Evolutionary conservation across 2,113 vertebrate genomes (phyloP).

Genomic region (Oenanthe oenanthe): DNA sequence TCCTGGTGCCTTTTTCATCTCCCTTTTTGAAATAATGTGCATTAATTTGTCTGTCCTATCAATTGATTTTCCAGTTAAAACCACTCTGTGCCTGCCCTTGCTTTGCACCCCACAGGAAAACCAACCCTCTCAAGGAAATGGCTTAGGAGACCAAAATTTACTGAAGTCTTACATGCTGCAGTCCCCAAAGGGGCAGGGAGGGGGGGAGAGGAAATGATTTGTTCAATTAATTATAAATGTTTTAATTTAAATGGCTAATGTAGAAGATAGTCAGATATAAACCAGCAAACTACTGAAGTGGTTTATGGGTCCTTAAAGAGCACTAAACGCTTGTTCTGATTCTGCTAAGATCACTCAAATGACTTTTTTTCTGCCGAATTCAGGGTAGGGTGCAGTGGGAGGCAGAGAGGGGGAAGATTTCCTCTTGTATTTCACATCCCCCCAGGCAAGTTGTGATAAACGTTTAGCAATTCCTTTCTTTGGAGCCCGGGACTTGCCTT

Average conservation of each 20-base stretch:
- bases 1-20: not conserved
- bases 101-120: conserved; percentile 38
- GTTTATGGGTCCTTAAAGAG: conserved; percentile 66
- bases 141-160: conserved; percentile 47
- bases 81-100: conserved; percentile 31
- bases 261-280: conserved; percentile 57
- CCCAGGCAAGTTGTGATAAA: conserved; percentile 2
- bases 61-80: conserved; percentile 50
- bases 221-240: conserved; percentile 75
- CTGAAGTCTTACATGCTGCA: not conserved
- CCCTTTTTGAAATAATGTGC: not conserved
- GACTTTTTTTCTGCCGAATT: not conserved
- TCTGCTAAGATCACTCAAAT: conserved; percentile 16
- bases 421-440: conserved; percentile 19
- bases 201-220: conserved; percentile 27
- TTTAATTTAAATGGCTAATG: conserved; percentile 71
- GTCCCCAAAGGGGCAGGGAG: not conserved
- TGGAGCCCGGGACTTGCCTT: not conserved
- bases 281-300: conserved; percentile 32
- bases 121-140: not conserved
- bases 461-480: not conserved
- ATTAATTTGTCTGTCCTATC: conserved; percentile 20
- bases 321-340: conserved; percentile 45
- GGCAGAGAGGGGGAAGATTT: not conserved
- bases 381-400: not conserved